Conservation (phyloP, 2,113 vertebrate species). For the Cyprinodon brontotheroides region DNA sequence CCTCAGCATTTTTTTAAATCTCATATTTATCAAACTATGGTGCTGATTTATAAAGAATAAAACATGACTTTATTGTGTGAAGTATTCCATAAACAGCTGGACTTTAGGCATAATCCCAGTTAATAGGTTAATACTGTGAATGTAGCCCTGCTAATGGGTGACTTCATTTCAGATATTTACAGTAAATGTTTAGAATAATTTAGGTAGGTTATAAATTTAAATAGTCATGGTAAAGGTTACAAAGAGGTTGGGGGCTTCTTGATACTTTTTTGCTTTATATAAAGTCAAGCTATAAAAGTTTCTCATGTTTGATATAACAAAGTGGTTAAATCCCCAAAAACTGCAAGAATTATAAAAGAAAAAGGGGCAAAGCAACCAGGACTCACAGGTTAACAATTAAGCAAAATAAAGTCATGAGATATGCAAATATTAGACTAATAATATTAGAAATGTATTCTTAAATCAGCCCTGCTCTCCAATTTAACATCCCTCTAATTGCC, state of each 20-base stretch:
- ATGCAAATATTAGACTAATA: neutral
- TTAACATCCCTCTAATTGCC: neutral
- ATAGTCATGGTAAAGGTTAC: neutral
- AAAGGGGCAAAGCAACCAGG: neutral
- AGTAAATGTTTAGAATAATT: neutral
- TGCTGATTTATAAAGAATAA: neutral
- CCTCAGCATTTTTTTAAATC: neutral
- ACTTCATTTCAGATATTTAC: too few relatives aligned
- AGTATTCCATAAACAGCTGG: neutral
- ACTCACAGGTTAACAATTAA: neutral
- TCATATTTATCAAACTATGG: neutral
- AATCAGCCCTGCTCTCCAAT: neutral
- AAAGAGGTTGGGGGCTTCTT: neutral
- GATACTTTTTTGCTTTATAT: neutral
- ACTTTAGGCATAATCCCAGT: neutral
- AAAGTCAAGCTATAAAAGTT: neutral
- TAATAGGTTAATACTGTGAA: too few relatives aligned
- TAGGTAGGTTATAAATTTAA: neutral
- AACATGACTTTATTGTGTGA: neutral
- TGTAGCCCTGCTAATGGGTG: too few relatives aligned
- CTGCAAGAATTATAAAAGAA: neutral
- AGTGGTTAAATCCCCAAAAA: neutral
- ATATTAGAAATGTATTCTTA: neutral
- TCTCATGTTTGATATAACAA: neutral
- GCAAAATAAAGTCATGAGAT: neutral